phyloP scores from a whole-genome alignment of 2,797 vertebrate species.

The Poeciliopsis gracilis region DNA sequence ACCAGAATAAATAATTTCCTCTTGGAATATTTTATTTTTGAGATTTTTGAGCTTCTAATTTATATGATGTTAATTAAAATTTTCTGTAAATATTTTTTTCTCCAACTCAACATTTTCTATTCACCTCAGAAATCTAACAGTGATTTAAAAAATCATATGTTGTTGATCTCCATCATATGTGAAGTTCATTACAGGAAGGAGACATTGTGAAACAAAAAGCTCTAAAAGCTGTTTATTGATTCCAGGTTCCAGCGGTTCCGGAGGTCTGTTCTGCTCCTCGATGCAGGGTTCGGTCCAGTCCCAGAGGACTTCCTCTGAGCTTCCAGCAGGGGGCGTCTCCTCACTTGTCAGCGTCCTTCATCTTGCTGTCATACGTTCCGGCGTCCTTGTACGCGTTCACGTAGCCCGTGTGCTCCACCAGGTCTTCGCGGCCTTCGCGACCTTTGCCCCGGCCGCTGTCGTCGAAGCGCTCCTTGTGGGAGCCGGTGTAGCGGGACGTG shows the following conservation, averaged over 20 bases:
- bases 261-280: constrained; percentile 11
- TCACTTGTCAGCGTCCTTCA: constrained; percentile 73
- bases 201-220: neutral
- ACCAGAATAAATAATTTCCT: too few relatives aligned
- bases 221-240: neutral
- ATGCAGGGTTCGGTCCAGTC: constrained; percentile 68
- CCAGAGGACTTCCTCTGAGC: constrained; percentile 1
- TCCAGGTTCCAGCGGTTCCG: neutral
- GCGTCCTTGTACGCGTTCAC: constrained; percentile 92
- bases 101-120: too few relatives aligned
- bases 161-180: too few relatives aligned
- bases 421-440: constrained; percentile 89
- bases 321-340: constrained; percentile 1
- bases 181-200: neutral
- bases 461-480: constrained; percentile 94
- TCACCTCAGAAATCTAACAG: too few relatives aligned
- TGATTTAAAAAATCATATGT: too few relatives aligned
- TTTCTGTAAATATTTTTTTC: too few relatives aligned
- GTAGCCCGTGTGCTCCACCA: constrained; percentile 92
- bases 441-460: constrained; percentile 89
- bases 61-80: too few relatives aligned
- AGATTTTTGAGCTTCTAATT: too few relatives aligned
- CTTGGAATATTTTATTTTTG: too few relatives aligned
- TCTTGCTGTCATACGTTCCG: constrained; percentile 89
- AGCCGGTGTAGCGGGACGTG: constrained; percentile 92